A percentile compares a stretch with the other conserved stretches of the same genome.
These are phyloP conservation scores for Oasisia sp. DNA, from an alignment of 2,888 invertebrate genomes.

Conservation along the genomic window DNA sequence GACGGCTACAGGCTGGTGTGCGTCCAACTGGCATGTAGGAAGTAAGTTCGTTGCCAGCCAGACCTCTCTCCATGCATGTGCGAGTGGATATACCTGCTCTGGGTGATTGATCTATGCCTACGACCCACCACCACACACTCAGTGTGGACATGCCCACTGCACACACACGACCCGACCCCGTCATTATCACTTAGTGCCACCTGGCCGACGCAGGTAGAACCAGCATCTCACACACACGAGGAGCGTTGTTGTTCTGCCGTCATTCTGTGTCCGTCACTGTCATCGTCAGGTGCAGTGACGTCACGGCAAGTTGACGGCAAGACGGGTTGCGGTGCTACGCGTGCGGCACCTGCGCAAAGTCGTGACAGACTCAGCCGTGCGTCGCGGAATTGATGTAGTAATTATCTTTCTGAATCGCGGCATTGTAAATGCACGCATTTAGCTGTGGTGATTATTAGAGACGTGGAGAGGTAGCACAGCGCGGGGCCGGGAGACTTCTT, in stretches of 20 bases:
- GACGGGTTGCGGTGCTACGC: neutral
- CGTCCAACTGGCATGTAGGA: neutral
- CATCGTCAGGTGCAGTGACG: neutral
- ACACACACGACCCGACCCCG: neutral
- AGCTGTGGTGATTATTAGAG: neutral
- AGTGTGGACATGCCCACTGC: neutral
- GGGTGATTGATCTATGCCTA: neutral
- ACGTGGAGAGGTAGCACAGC: neutral
- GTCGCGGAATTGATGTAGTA: neutral
- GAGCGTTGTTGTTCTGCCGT: neutral
- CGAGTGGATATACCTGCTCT: neutral
- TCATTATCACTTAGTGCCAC: constrained; percentile 4
- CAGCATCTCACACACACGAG: neutral
- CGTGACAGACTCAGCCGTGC: neutral
- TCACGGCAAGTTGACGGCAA: neutral
- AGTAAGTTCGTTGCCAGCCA: neutral
- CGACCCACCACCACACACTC: too few relatives aligned
- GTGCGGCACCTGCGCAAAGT: neutral
- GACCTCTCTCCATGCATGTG: neutral
- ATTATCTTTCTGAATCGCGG: neutral
- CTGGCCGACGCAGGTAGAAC: neutral
- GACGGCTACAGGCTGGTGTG: neutral
- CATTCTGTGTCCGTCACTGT: neutral
- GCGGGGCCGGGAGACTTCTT: neutral
- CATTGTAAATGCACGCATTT: constrained; percentile 1